Percentiles rank a stretch among this genome's conserved stretches.
Evolutionary conservation across 2,113 vertebrate species (phyloP).

Genomic region (Gila orcuttii): DNA sequence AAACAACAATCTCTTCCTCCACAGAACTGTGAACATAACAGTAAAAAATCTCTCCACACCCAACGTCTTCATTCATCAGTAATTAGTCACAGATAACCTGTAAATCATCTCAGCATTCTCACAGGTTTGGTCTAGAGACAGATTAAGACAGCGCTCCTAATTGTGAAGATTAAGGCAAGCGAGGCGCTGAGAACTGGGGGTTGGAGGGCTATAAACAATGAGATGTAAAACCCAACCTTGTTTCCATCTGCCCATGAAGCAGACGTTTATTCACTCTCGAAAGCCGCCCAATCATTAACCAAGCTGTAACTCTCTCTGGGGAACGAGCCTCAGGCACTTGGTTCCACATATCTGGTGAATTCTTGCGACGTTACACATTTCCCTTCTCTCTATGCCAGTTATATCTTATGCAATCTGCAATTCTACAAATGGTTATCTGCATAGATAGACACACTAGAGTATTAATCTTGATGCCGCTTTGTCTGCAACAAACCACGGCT

Average conservation of each 20-base stretch:
- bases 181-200: slow-evolving; percentile 1
- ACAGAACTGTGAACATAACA: background rate
- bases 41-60: background rate
- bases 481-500: background rate
- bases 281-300: slow-evolving; percentile 52
- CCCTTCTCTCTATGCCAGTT: slow-evolving; percentile 24
- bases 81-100: slow-evolving; percentile 24
- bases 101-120: background rate
- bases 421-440: slow-evolving; percentile 6
- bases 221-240: slow-evolving; percentile 34
- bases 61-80: slow-evolving; percentile 1
- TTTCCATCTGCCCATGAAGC: slow-evolving; percentile 55
- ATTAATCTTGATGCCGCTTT: background rate
- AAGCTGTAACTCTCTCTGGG: slow-evolving; percentile 41
- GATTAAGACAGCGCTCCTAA: slow-evolving; percentile 46
- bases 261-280: slow-evolving; percentile 35
- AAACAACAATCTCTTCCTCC: background rate
- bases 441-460: background rate
- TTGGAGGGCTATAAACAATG: slow-evolving; percentile 35
- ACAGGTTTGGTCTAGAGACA: slow-evolving; percentile 25
- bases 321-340: slow-evolving; percentile 49
- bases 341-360: slow-evolving; percentile 54
- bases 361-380: slow-evolving; percentile 55
- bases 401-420: slow-evolving; percentile 33
- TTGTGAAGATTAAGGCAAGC: slow-evolving; percentile 14